Conservation (phyloP, 2,113 vertebrate species). For the Phaetusa simplex region DNA sequence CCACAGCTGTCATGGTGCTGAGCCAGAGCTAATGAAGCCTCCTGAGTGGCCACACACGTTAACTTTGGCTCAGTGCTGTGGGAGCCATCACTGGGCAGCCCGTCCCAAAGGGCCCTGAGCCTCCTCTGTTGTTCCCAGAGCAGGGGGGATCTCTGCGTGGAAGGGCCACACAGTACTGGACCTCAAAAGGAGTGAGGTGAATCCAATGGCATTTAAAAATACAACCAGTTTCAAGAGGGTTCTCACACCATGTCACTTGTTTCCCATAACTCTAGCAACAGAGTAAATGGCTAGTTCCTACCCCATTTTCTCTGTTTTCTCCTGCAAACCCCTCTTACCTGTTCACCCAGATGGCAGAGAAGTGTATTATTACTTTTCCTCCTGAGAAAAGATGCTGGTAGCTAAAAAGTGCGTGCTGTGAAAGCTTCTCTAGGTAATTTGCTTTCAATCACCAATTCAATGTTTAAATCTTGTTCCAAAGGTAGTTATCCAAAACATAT, state of each 20-base stretch:
- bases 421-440: not conserved
- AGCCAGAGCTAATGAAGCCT: not conserved
- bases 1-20: not conserved
- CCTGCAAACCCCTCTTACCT: not conserved
- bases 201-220: not conserved
- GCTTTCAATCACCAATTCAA: not conserved
- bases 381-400: not conserved
- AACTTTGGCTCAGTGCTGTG: not conserved
- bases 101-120: not conserved
- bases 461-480: not conserved
- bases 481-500: not conserved
- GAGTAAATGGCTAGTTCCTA: not conserved
- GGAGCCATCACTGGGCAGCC: accelerated
- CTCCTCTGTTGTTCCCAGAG: not conserved
- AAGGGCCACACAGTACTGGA: not conserved
- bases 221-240: not conserved
- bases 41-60: accelerated
- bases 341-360: not conserved
- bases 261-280: not conserved
- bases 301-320: not conserved
- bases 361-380: not conserved
- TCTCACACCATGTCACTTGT: not conserved
- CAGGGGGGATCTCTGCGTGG: accelerated
- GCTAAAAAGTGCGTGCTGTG: not conserved
- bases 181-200: not conserved